Percentiles rank a stretch among this genome's conserved stretches.
Conservation (phyloP, 2,888 invertebrate genomes). For the Lasius platythorax region DNA sequence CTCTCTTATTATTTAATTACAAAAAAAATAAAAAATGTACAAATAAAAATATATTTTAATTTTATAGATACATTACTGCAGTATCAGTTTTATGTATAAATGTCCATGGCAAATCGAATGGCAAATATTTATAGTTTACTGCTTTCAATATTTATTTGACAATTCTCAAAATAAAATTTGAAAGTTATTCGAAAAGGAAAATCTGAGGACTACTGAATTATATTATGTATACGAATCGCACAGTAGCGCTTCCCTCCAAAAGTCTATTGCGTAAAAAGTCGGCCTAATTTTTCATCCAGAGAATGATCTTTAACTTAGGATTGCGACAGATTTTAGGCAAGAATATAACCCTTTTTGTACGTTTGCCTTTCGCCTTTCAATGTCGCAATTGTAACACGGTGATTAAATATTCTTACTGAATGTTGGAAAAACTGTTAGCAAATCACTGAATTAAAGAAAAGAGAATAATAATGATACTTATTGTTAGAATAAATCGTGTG, state of each 20-base stretch:
- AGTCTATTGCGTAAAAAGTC: constrained; percentile 41
- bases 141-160: not conserved
- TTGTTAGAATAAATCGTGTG: constrained; percentile 38
- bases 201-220: constrained; percentile 9
- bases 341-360: constrained; percentile 29
- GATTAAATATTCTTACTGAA: constrained; percentile 43
- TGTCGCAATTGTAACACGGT: constrained; percentile 21
- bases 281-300: constrained; percentile 51
- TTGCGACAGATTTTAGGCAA: constrained; percentile 18
- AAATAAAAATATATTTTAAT: not conserved
- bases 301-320: constrained; percentile 38
- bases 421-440: constrained; percentile 23
- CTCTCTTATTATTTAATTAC: not conserved
- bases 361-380: constrained; percentile 41
- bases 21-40: not conserved
- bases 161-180: constrained; percentile 13
- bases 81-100: not conserved
- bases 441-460: constrained; percentile 34
- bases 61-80: not conserved
- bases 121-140: not conserved
- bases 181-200: not conserved
- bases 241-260: constrained; percentile 38
- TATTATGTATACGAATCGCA: constrained; percentile 16
- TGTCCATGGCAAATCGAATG: not conserved
- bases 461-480: constrained; percentile 39